Percentiles rank a stretch among this genome's conserved stretches.
These are phyloP conservation scores for Piprites chloris DNA, from an alignment of 2,113 vertebrate species.

Conservation along the genomic window DNA sequence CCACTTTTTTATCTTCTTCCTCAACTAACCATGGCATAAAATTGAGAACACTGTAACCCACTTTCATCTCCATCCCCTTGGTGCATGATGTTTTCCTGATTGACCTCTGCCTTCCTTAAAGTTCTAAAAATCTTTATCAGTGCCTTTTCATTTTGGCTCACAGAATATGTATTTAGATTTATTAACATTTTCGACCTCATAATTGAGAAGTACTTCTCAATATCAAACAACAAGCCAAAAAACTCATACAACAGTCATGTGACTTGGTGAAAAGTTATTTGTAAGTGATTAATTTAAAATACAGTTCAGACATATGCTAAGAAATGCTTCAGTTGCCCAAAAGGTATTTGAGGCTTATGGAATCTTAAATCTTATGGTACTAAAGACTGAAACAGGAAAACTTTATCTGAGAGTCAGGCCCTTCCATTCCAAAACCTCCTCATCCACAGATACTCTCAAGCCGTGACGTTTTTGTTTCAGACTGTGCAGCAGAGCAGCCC, in stretches of 20 bases:
- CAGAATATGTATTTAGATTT: background rate
- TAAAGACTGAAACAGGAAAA: background rate
- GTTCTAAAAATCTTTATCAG: background rate
- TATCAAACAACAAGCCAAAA: background rate
- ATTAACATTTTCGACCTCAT: background rate
- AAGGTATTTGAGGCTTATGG: background rate
- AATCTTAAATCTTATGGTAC: background rate
- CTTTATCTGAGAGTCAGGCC: background rate
- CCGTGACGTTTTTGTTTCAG: background rate
- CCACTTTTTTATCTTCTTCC: background rate
- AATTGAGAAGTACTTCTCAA: background rate
- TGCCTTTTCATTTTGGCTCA: background rate
- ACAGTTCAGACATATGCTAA: background rate
- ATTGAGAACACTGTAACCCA: background rate
- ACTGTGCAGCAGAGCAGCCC: background rate
- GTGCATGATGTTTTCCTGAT: background rate
- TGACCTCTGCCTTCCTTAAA: background rate
- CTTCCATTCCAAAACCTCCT: background rate
- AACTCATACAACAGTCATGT: background rate
- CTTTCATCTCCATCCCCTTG: background rate
- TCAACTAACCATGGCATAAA: background rate
- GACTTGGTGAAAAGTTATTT: background rate
- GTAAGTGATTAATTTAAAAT: background rate
- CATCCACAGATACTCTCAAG: background rate
- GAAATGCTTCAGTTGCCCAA: background rate